A percentile compares a stretch with the other conserved stretches of the same genome.
phyloP scores from a whole-genome alignment of 2,888 invertebrate species.

The Cataglyphis rosenhaueri region DNA sequence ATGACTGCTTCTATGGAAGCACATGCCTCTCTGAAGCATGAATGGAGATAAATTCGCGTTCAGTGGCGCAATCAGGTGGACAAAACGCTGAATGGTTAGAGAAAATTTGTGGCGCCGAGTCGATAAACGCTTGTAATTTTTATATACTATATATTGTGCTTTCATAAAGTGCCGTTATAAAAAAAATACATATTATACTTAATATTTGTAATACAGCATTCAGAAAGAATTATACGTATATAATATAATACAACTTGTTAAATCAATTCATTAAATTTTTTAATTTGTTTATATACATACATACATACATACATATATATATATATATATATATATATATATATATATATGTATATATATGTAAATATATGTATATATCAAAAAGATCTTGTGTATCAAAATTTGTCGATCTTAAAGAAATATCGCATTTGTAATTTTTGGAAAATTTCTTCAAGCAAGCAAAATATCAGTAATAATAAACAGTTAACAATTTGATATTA shows the following conservation, averaged over 20 bases:
- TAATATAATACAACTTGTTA: background rate
- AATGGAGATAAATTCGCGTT: background rate
- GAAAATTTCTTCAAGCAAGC: background rate
- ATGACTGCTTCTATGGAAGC: background rate
- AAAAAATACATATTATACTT: no score
- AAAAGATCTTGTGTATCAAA: background rate
- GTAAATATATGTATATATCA: no score
- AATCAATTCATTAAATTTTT: background rate
- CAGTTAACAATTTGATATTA: background rate
- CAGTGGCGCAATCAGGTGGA: constrained; percentile 33
- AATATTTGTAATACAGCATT: no score
- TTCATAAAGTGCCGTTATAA: background rate
- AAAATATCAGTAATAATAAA: constrained; percentile 4
- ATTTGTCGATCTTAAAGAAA: background rate
- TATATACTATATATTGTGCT: background rate
- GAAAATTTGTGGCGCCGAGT: background rate
- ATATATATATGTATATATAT: no score
- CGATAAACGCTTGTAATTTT: background rate
- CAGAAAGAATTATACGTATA: no score
- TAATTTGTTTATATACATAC: background rate
- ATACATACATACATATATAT: no score
- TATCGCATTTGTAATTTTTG: background rate
- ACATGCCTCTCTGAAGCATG: background rate
- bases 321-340: no score
- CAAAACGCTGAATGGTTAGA: background rate